Base-by-base conservation (phyloP, 2,113 vertebrate genomes). In the Gasterosteus nipponicus region DNA sequence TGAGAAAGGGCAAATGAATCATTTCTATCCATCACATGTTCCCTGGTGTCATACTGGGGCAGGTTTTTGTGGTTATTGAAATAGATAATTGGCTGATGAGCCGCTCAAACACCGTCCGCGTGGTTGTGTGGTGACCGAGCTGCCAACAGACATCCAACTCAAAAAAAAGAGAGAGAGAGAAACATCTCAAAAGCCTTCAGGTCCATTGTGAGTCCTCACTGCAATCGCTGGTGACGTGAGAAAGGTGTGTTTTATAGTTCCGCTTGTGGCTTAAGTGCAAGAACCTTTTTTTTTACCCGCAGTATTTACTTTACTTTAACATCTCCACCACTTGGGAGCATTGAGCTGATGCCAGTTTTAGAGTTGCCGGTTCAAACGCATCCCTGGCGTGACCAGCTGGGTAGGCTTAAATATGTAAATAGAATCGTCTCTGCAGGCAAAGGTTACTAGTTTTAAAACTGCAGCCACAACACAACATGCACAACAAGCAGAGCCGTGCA, bases 11-110 rank as follows among this genome's bases (percentile, higher is more conserved):
- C 35, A 11, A n/a, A 79, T 14, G 41, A 47, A 75, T 87, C 82
- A 86, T 89, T 88, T 71, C 66, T 60, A 75, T 71, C 74, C 69
- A 79, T 87, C 81, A 77, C 41, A 64, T 65, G 51, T 38, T 16
- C 60, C 19, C 22, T 26, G 59, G 64, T 56, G 82, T 73, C 58
- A 73, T 60, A 69, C 63, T 60, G 49, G 57, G 64, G 46, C 49
- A 60, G 75, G 64, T 60, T 70, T 38, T 38, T 68, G 73, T 78
- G 83, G 73, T 80, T 87, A 91, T 87, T 83, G 57, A 74, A n/a
- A 39, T 26, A 56, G 79, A 86, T 88, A 88, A 90, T 88, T 90
- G 87, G 78, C 87, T 75, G 89, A 87, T 79, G 77, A 79, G 69
- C 47, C 51, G 73, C 76, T 78, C 51, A 47, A 71, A 80, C 65